Evolutionary conservation across 2,113 vertebrate species (phyloP).

Genomic region (Uria lomvia): DNA sequence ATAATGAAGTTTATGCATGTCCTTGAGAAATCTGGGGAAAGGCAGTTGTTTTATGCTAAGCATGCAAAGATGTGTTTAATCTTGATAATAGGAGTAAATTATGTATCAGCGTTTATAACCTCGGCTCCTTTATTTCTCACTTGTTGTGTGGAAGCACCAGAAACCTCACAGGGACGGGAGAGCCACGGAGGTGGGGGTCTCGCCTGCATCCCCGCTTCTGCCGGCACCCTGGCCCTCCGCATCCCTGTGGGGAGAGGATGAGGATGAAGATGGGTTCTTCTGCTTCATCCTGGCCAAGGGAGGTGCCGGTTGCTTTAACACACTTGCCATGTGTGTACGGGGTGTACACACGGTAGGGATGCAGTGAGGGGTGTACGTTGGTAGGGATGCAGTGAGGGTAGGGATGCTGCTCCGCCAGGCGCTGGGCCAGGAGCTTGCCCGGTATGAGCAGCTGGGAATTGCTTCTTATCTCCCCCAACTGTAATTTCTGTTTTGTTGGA

Average conservation of each 20-base stretch:
- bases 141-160: background rate
- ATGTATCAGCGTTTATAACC: conserved; percentile 53
- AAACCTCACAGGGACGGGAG: background rate
- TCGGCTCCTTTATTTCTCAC: background rate
- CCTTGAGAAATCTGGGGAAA: conserved; percentile 61
- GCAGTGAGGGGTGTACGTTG: rapidly evolving
- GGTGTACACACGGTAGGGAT: background rate
- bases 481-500: background rate
- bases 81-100: conserved; percentile 67
- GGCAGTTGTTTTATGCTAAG: conserved; percentile 46
- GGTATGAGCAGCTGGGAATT: background rate
- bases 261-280: background rate
- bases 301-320: background rate
- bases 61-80: conserved; percentile 64
- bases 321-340: rapidly evolving
- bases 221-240: rapidly evolving
- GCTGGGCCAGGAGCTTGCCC: background rate
- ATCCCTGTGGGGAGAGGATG: rapidly evolving
- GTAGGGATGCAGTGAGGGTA: background rate
- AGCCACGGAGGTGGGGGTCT: background rate
- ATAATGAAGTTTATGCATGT: conserved; percentile 46
- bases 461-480: background rate
- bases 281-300: background rate
- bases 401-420: background rate
- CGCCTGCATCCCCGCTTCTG: background rate